A percentile compares a stretch with the other conserved stretches of the same genome.
Evolutionary conservation across 2,113 vertebrate species (phyloP).

Genomic region (Ailurus styani): DNA sequence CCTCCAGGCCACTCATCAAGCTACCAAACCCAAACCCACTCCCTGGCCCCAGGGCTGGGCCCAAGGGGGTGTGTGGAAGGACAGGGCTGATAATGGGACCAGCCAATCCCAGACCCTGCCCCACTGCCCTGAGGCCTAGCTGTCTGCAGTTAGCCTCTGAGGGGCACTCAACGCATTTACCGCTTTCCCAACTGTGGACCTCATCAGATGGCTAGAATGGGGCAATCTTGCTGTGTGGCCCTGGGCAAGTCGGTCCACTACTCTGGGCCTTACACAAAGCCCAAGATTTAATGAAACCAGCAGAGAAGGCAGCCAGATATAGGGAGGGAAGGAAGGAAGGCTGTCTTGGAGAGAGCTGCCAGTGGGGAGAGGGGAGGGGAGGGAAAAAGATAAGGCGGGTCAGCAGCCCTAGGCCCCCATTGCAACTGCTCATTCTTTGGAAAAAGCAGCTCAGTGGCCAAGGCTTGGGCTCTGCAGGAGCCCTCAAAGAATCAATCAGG

Average conservation of each 20-base stretch:
- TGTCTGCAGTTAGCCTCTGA: background rate
- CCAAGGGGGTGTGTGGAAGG: background rate
- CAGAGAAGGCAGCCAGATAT: background rate
- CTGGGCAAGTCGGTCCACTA: background rate
- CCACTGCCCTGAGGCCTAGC: background rate
- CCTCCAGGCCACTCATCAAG: background rate
- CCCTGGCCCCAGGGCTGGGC: background rate
- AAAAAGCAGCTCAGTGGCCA: background rate
- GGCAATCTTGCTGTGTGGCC: background rate
- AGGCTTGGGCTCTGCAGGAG: background rate
- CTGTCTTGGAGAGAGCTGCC: background rate
- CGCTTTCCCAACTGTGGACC: background rate
- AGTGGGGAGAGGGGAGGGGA: background rate
- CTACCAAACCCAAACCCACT: background rate
- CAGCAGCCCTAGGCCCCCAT: background rate
- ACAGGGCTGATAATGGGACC: background rate
- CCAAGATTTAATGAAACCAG: background rate
- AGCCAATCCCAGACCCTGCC: background rate
- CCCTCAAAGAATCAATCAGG: background rate
- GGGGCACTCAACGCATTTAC: too few species aligned
- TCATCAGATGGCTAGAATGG: background rate
- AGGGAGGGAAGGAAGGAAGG: background rate
- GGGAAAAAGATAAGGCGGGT: background rate
- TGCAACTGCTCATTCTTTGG: background rate
- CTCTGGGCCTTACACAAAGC: slow-evolving; percentile 12